Conservation (phyloP, 2,888 invertebrate species). For the Tethea ocularis region DNA sequence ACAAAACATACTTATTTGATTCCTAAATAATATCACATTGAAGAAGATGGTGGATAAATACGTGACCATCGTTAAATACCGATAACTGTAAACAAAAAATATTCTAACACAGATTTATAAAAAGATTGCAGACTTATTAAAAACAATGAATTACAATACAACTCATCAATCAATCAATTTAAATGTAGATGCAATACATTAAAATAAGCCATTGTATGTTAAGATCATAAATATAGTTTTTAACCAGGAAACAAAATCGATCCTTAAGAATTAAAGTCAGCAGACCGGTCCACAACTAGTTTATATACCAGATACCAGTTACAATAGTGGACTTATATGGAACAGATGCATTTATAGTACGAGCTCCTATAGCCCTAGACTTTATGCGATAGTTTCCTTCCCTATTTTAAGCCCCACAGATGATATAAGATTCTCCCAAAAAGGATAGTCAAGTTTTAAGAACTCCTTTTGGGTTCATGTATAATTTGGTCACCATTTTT, state of each 20-base stretch:
- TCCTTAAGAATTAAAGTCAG: slow-evolving; percentile 2
- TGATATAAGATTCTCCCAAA: neutral
- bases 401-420: neutral
- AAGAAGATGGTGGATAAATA: too few species aligned
- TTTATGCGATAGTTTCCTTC: neutral
- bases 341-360: neutral
- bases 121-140: neutral
- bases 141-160: neutral
- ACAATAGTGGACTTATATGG: neutral
- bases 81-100: neutral
- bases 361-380: neutral
- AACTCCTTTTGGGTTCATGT: too few species aligned
- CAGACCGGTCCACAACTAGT: neutral
- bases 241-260: neutral
- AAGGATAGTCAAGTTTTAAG: neutral
- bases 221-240: neutral
- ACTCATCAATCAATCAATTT: neutral
- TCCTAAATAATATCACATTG: too few species aligned
- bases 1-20: too few species aligned
- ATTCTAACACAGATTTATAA: neutral
- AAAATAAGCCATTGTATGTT: neutral
- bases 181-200: neutral
- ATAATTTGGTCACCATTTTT: too few species aligned
- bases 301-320: neutral
- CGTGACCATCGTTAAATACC: too few species aligned